These are phyloP conservation scores for Chirona hameri DNA, from an alignment of 2,888 invertebrate species.

Conservation along the genomic window DNA sequence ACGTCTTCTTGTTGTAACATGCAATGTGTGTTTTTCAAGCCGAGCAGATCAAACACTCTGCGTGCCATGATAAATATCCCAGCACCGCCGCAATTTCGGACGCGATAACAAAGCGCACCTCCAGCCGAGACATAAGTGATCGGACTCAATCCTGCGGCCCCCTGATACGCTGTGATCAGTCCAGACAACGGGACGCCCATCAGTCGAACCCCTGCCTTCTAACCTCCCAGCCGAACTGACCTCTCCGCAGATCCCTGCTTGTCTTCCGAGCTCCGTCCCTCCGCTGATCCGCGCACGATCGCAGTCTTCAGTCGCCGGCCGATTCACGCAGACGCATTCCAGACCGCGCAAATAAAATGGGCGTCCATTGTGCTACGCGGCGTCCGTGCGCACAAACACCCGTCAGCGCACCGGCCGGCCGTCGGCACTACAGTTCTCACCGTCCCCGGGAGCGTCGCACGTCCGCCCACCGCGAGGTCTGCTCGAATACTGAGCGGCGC, in stretches of 20 bases:
- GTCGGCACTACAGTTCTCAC: neutral
- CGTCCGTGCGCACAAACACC: neutral
- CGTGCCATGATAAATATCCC: neutral
- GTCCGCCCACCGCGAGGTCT: neutral
- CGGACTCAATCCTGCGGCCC: neutral
- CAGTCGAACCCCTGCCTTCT: neutral
- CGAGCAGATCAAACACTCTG: neutral
- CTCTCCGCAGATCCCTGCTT: neutral
- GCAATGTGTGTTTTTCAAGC: neutral
- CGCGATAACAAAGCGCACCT: neutral
- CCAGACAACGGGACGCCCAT: neutral
- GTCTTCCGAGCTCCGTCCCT: neutral
- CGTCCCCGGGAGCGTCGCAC: neutral
- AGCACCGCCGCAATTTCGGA: neutral
- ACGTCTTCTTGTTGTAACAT: neutral
- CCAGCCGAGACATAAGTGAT: neutral
- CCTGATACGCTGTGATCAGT: neutral
- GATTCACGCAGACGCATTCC: neutral
- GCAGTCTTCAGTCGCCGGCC: neutral
- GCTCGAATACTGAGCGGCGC: neutral
- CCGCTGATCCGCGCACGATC: neutral
- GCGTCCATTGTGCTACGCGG: neutral
- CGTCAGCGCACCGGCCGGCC: neutral
- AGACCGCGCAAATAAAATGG: neutral
- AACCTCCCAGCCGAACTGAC: neutral